Conservation (phyloP, 2,888 invertebrate species). For the Dysmachus trigonus region DNA sequence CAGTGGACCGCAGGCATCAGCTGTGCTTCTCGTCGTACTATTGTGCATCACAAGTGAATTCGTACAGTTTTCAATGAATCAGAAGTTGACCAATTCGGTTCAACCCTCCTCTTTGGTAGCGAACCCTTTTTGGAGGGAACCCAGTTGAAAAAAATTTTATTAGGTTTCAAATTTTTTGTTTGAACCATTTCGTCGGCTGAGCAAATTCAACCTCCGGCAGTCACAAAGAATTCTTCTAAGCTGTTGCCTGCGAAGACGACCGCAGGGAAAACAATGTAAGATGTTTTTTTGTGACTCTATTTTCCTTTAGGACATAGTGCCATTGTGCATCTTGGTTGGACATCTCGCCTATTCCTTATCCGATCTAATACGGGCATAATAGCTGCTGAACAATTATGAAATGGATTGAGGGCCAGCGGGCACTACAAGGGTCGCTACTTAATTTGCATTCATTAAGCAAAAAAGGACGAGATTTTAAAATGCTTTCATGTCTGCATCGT, state of each 20-base stretch:
- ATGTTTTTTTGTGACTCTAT: background rate
- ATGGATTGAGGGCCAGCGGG: background rate
- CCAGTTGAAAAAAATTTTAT: background rate
- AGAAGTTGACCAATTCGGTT: background rate
- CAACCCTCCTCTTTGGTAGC: background rate
- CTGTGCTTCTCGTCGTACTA: background rate
- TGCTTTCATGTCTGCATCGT: background rate
- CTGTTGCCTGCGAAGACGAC: background rate
- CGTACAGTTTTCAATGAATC: background rate
- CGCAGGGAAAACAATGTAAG: constrained; percentile 7
- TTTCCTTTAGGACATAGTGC: constrained; percentile 10
- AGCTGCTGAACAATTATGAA: constrained; percentile 46
- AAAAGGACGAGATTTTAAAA: background rate
- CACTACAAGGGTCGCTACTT: background rate
- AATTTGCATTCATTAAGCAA: constrained; percentile 21
- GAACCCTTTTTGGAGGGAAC: background rate
- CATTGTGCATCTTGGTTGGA: constrained; percentile 61
- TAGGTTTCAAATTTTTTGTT: background rate
- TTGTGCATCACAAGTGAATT: background rate
- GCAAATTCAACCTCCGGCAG: background rate
- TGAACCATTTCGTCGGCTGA: background rate
- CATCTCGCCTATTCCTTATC: constrained; percentile 61
- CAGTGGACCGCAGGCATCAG: constrained; percentile 13
- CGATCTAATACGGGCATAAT: constrained; percentile 54
- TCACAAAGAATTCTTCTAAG: background rate